Evolutionary conservation across 2,888 invertebrate genomes (phyloP).

Genomic region (Xestia rhomboidea): DNA sequence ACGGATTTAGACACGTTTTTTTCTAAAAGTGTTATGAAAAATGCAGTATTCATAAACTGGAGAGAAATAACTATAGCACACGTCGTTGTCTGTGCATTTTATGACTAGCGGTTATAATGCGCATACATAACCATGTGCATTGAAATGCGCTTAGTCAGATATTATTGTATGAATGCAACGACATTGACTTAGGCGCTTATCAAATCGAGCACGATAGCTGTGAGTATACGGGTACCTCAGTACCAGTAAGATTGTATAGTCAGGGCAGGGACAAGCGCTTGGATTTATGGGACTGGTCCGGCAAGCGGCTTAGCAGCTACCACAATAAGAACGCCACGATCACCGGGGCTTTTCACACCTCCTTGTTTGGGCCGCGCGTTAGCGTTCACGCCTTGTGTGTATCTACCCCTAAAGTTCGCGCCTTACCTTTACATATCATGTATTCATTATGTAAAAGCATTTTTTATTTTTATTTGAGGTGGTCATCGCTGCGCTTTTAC

Average conservation of each 20-base stretch:
- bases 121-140: conserved; percentile 32
- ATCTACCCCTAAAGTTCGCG: conserved; percentile 88
- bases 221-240: conserved; percentile 40
- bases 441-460: conserved; percentile 80
- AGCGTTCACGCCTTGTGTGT: conserved; percentile 89
- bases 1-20: conserved; percentile 74
- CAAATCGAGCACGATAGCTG: conserved; percentile 51
- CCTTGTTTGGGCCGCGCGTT: conserved; percentile 86
- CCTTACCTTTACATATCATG: conserved; percentile 85
- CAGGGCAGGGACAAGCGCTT: conserved; percentile 60
- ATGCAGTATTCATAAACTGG: conserved; percentile 24
- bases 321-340: conserved; percentile 83
- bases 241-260: conserved; percentile 54
- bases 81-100: conserved; percentile 3
- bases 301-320: conserved; percentile 86
- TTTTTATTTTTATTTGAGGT: conserved; percentile 67
- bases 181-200: conserved; percentile 59
- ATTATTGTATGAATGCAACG: conserved; percentile 43
- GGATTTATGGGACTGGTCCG: conserved; percentile 84
- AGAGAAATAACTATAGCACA: conserved; percentile 15
- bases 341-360: conserved; percentile 89
- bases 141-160: conserved; percentile 57
- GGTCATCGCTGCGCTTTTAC: conserved; percentile 64
- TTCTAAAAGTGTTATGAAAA: conserved; percentile 37
- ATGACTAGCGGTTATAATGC: conserved; percentile 13